Evolutionary conservation across 2,888 invertebrate species (phyloP).

Genomic region (Cantharis flavilabris): DNA sequence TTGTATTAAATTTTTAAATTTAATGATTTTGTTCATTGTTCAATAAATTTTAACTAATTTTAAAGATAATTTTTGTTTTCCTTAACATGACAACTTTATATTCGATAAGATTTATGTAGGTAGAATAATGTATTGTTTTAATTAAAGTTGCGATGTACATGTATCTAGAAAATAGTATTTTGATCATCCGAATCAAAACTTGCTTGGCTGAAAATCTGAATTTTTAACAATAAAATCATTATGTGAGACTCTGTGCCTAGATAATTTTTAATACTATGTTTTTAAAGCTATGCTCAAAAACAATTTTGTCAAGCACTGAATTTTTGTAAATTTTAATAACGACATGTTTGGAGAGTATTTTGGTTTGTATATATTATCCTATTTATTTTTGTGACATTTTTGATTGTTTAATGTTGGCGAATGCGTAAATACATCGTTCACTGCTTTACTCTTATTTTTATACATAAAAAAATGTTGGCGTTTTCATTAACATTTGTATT

Average conservation of each 20-base stretch:
- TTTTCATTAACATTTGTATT: slow-evolving; percentile 29
- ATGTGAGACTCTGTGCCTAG: slow-evolving; percentile 28
- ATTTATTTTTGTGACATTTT: slow-evolving; percentile 8
- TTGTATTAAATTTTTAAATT: no score
- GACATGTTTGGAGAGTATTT: neutral
- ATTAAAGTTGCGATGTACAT: neutral
- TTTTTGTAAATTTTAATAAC: neutral
- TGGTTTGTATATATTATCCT: slow-evolving; percentile 15
- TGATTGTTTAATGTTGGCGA: neutral
- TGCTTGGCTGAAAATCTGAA: neutral
- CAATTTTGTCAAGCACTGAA: neutral
- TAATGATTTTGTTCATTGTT: neutral
- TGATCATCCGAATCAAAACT: neutral
- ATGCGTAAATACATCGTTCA: neutral
- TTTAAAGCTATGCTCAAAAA: slow-evolving; percentile 12
- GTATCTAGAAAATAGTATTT: neutral
- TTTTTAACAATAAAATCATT: slow-evolving; percentile 9
- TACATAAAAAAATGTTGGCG: slow-evolving; percentile 31
- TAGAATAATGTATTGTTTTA: neutral
- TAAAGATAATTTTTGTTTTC: neutral
- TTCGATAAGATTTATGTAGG: neutral
- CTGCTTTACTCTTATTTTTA: slow-evolving; percentile 29
- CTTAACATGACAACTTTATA: neutral
- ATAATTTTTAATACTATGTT: slow-evolving; percentile 13
- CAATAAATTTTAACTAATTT: neutral